Conservation (phyloP, 1,140 invertebrate species). For the Camponotus pennsylvanicus region DNA sequence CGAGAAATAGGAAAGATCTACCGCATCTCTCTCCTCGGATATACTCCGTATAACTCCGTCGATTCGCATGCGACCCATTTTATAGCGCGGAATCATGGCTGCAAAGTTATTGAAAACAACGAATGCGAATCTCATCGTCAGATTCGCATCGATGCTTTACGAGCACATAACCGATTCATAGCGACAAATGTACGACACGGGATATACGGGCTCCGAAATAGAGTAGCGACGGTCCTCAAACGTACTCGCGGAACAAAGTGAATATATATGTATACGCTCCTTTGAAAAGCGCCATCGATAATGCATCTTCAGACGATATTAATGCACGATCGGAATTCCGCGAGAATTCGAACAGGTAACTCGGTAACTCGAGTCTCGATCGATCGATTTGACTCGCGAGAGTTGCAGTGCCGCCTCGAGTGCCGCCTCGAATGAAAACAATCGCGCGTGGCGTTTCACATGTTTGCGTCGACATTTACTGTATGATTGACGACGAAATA, state of each 20-base stretch:
- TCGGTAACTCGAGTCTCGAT: not conserved
- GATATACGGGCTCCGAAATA: not conserved
- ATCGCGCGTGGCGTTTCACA: constrained; percentile 14
- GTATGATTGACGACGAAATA: constrained; percentile 40
- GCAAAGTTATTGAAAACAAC: constrained; percentile 58
- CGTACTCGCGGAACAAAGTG: constrained; percentile 1
- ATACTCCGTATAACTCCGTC: constrained; percentile 7
- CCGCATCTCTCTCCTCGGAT: constrained; percentile 4
- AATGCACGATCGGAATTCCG: not conserved
- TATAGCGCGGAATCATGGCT: constrained; percentile 2
- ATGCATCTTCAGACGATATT: constrained; percentile 5
- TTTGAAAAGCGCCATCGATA: constrained; percentile 8
- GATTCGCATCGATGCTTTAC: constrained; percentile 49
- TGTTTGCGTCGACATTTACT: constrained; percentile 18
- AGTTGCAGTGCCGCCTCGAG: not conserved
- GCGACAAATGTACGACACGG: constrained; percentile 17
- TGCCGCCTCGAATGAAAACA: constrained; percentile 9
- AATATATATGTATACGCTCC: constrained; percentile 10
- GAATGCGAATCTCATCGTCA: constrained; percentile 32
- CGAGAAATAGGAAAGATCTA: constrained; percentile 15
- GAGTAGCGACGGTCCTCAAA: constrained; percentile 13
- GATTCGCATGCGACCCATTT: constrained; percentile 43
- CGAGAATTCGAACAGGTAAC: constrained; percentile 1
- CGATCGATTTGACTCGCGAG: not conserved
- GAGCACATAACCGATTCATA: constrained; percentile 34